Evolutionary conservation across 2,888 invertebrate genomes (phyloP).

Genomic region (Apoda limacodes): DNA sequence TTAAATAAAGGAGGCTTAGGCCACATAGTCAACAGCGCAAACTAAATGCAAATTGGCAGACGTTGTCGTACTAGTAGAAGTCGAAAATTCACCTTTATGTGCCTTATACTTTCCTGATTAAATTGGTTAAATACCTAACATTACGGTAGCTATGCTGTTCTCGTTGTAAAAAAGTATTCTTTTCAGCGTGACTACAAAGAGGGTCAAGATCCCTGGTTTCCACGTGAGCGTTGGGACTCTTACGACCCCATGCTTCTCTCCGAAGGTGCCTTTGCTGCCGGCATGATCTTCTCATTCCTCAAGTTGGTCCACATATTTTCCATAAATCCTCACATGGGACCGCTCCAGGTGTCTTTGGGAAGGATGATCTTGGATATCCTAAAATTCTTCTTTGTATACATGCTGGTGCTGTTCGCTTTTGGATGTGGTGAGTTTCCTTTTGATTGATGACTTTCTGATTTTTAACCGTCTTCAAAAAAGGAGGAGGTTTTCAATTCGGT

Average conservation of each 20-base stretch:
- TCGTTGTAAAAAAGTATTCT: not conserved
- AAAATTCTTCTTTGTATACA: constrained; percentile 96
- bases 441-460: too few species aligned
- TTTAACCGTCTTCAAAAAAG: too few species aligned
- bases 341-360: constrained; percentile 92
- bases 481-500: too few species aligned
- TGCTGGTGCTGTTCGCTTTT: constrained; percentile 93
- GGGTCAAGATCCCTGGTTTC: constrained; percentile 85
- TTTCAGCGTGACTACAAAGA: constrained; percentile 75
- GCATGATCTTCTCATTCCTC: constrained; percentile 95
- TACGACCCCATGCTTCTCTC: constrained; percentile 96
- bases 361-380: constrained; percentile 95
- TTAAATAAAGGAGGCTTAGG: too few species aligned
- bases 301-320: constrained; percentile 98
- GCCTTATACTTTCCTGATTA: too few species aligned
- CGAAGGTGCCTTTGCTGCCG: constrained; percentile 95
- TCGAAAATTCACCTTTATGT: too few species aligned
- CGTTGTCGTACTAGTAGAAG: too few species aligned
- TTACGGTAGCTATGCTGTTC: not conserved
- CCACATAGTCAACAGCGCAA: too few species aligned
- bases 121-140: too few species aligned
- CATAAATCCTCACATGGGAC: constrained; percentile 96
- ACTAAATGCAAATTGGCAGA: too few species aligned
- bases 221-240: constrained; percentile 92
- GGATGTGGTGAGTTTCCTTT: constrained; percentile 89